phyloP scores from a whole-genome alignment of 2,113 vertebrate species.

The Tretioscincus oriximinensis region DNA sequence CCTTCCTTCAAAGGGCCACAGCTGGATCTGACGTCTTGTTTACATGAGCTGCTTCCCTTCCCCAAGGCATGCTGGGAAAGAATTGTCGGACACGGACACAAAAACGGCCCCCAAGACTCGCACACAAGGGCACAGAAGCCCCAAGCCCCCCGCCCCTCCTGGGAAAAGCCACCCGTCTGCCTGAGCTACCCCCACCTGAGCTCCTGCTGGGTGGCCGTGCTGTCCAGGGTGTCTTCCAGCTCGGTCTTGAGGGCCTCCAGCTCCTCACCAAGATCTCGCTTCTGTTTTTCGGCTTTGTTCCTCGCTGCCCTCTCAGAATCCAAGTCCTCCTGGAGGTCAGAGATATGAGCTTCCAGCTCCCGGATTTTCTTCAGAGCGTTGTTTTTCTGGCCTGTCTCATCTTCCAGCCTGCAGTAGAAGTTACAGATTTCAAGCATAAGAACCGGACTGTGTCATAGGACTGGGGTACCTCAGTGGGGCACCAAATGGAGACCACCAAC shows the following conservation, averaged over 20 bases:
- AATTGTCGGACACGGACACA: no score
- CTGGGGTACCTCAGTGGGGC: no score
- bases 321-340: conserved; percentile 91
- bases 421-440: neutral
- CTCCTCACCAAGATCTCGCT: conserved; percentile 89
- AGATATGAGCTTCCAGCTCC: conserved; percentile 87
- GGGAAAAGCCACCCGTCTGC: neutral
- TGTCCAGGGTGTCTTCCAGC: conserved; percentile 93
- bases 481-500: no score
- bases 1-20: neutral
- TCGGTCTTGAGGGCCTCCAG: conserved; percentile 89
- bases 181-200: conserved; percentile 75
- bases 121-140: no score
- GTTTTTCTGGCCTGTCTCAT: conserved; percentile 86
- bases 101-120: no score
- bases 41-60: no score
- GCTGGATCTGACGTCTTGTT: neutral
- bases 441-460: no score
- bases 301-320: conserved; percentile 82
- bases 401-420: conserved; percentile 78
- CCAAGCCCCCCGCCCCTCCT: no score
- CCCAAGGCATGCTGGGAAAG: no score
- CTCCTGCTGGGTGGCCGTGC: conserved; percentile 90
- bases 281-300: conserved; percentile 87
- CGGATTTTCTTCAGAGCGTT: conserved; percentile 85